Base-by-base conservation (phyloP, 2,797 vertebrate genomes). In the Sebastes wilsoni region DNA sequence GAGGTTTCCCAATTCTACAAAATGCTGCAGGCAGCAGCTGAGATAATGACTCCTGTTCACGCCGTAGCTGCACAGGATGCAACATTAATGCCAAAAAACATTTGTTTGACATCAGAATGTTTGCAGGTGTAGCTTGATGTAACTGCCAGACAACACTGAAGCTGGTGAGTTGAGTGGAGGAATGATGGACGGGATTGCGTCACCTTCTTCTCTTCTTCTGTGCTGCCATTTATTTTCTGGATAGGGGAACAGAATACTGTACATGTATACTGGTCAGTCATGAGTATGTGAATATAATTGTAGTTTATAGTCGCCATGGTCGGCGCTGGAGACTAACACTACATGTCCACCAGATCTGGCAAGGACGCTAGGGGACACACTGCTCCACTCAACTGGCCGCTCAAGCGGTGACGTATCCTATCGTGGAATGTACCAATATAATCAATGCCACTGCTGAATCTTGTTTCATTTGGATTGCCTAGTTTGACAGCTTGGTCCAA, bases 31-130 rank as follows among this genome's bases (percentile, higher is more conserved):
- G 71, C 71, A 72, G 67, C 32, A 56, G 42, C 62, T 60, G 68
- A 56, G 72, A 68, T 85, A 84, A 89, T 77, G 54, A 81, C 59
- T 75, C 20, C 72, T 80, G 55, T 81, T 68, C 14, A 14, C 71
- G 23, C 56, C 77, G 58, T 42, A 18, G 74, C 13, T 66, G 69
- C 65, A 61, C 61, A 60, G 28, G 34, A 71, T 78, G 75, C 54
- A 73, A 12, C 27, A 38, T 71, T 68, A 58, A 30, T 56, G 58
- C 8, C 30, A 81, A 42, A 72, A 77, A 65, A n/a, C 13, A 54
- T 60, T 36, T 68, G 12, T 61, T 52, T n/a, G 25, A 23, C 60
- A 46, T 38, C 9, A 58, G 3, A 62, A 25, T 66, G 27, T 73
- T 56, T 66, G 16, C 32, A 55, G 13, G 4, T 76, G 4, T 66